Conservation (phyloP, 2,888 invertebrate genomes). For the Andrena haemorrhoa region DNA sequence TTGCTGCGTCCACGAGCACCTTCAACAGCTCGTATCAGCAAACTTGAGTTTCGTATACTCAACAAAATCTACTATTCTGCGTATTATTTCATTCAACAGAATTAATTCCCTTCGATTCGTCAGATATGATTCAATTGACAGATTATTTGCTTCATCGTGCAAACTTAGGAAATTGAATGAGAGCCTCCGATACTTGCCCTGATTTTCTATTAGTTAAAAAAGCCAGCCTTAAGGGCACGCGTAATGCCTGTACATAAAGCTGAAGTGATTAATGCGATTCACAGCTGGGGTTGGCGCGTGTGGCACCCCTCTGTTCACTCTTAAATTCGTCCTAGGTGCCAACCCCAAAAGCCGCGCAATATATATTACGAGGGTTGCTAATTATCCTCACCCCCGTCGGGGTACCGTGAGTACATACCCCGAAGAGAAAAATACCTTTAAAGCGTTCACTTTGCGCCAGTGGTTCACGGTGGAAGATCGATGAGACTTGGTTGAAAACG, state of each 20-base stretch:
- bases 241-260: constrained; percentile 62
- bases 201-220: constrained; percentile 51
- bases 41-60: neutral
- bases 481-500: neutral
- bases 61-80: neutral
- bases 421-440: constrained; percentile 6
- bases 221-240: constrained; percentile 40
- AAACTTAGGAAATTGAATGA: neutral
- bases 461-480: neutral
- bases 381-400: constrained; percentile 71
- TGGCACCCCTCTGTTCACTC: constrained; percentile 67
- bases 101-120: neutral
- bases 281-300: constrained; percentile 82
- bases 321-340: constrained; percentile 76
- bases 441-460: constrained; percentile 1
- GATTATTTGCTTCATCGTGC: neutral
- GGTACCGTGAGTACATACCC: neutral
- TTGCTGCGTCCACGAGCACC: constrained; percentile 17
- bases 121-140: neutral
- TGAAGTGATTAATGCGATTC: constrained; percentile 83
- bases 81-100: neutral
- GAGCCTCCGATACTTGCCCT: neutral
- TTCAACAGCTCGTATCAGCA: constrained; percentile 4
- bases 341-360: constrained; percentile 76
- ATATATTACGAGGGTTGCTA: constrained; percentile 79